phyloP scores from a whole-genome alignment of 2,888 invertebrate genomes.

The Cerceris rybyensis region DNA sequence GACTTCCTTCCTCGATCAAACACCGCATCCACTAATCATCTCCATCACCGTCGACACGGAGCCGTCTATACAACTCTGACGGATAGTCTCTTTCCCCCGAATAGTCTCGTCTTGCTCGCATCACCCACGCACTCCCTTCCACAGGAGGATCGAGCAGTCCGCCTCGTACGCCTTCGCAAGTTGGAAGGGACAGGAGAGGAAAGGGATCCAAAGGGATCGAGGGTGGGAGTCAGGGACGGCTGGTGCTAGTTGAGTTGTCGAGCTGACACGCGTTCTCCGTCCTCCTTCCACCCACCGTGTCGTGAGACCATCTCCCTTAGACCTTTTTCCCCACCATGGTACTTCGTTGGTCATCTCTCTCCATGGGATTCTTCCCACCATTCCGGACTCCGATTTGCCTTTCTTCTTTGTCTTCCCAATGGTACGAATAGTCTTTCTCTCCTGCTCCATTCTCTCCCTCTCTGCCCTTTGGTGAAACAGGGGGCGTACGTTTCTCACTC shows the following conservation, averaged over 20 bases:
- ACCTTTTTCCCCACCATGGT: conserved; percentile 44
- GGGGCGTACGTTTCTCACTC: conserved; percentile 53
- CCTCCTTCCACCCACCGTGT: conserved; percentile 45
- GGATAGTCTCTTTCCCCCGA: conserved; percentile 39
- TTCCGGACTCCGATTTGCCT: conserved; percentile 53
- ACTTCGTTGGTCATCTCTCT: conserved; percentile 39
- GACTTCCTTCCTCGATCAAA: too few relatives aligned
- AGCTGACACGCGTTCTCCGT: conserved; percentile 80
- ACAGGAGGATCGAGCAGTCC: conserved; percentile 16
- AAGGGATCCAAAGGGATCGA: conserved; percentile 55
- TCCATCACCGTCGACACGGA: conserved; percentile 35
- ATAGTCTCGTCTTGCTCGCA: conserved; percentile 36
- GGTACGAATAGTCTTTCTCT: background rate
- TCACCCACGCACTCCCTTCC: conserved; percentile 52
- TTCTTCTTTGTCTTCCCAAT: conserved; percentile 36
- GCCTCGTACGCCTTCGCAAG: conserved; percentile 51
- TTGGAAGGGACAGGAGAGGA: conserved; percentile 41
- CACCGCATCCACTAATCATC: conserved; percentile 37
- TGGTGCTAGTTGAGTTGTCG: conserved; percentile 82
- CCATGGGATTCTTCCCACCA: conserved; percentile 59
- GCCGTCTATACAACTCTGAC: conserved; percentile 36
- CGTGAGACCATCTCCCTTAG: conserved; percentile 48
- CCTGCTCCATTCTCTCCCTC: conserved; percentile 36
- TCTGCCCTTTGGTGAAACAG: conserved; percentile 30
- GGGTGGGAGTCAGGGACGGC: conserved; percentile 74